phyloP scores from a whole-genome alignment of 2,888 invertebrate genomes.

The Drosophila meridiana region DNA sequence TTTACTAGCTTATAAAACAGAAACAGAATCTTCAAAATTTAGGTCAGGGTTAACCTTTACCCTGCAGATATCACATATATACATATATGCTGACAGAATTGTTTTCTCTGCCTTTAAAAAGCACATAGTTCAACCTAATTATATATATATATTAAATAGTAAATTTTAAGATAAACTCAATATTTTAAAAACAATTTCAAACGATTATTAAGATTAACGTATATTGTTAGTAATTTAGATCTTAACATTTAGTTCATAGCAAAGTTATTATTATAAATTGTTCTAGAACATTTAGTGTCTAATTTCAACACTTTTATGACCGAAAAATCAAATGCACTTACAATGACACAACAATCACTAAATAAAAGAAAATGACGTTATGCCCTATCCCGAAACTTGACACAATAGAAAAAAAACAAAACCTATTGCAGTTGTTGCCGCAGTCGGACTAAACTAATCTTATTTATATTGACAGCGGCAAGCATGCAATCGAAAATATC shows the following conservation, averaged over 20 bases:
- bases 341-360: background rate
- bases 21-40: background rate
- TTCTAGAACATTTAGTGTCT: too few species aligned
- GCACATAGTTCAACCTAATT: background rate
- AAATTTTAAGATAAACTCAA: too few species aligned
- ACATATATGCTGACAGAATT: too few species aligned
- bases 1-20: background rate
- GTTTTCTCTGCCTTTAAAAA: background rate
- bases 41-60: background rate
- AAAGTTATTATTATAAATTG: too few species aligned
- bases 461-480: slow-evolving; percentile 27
- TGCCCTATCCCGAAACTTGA: background rate
- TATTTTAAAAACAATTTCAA: too few species aligned
- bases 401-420: slow-evolving; percentile 1
- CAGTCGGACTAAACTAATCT: slow-evolving; percentile 25
- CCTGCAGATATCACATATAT: background rate
- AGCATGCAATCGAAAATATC: slow-evolving; percentile 65
- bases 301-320: too few species aligned
- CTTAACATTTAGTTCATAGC: too few species aligned
- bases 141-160: background rate
- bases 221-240: too few species aligned
- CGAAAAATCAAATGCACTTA: background rate
- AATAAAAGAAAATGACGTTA: slow-evolving; percentile 1
- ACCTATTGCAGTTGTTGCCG: background rate
- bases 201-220: too few species aligned